phyloP scores from a whole-genome alignment of 2,888 invertebrate genomes.

The Papilio protenor region DNA sequence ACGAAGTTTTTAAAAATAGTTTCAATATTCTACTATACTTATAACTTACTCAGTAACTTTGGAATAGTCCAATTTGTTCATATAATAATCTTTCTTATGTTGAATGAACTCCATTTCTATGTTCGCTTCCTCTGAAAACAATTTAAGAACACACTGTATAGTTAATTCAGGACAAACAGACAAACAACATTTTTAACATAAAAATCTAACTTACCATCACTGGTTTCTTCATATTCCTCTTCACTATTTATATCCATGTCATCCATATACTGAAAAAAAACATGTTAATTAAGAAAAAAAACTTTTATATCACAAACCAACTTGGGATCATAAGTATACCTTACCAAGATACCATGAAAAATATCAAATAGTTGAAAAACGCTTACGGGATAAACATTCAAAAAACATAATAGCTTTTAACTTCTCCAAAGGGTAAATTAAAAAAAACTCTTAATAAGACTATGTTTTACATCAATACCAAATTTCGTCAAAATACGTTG shows the following conservation, averaged over 20 bases:
- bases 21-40: too few species aligned
- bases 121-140: slow-evolving; percentile 80
- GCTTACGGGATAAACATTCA: too few species aligned
- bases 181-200: not conserved
- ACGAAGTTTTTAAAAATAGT: too few species aligned
- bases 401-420: too few species aligned
- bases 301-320: not conserved
- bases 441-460: too few species aligned
- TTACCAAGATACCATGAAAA: not conserved
- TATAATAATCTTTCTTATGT: slow-evolving; percentile 96
- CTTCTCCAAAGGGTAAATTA: too few species aligned
- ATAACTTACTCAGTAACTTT: slow-evolving; percentile 89
- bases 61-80: slow-evolving; percentile 92
- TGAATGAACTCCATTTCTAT: slow-evolving; percentile 90
- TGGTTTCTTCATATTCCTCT: slow-evolving; percentile 75
- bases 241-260: slow-evolving; percentile 61
- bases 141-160: not conserved
- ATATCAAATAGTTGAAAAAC: not conserved
- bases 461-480: too few species aligned
- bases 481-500: too few species aligned
- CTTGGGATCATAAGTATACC: not conserved
- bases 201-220: slow-evolving; percentile 71
- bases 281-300: not conserved
- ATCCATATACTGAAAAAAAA: slow-evolving; percentile 62
- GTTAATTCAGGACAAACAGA: not conserved